Percentiles rank a stretch among this genome's conserved stretches.
Evolutionary conservation across 2,113 vertebrate species (phyloP).

Genomic region (Turdus rufiventris): DNA sequence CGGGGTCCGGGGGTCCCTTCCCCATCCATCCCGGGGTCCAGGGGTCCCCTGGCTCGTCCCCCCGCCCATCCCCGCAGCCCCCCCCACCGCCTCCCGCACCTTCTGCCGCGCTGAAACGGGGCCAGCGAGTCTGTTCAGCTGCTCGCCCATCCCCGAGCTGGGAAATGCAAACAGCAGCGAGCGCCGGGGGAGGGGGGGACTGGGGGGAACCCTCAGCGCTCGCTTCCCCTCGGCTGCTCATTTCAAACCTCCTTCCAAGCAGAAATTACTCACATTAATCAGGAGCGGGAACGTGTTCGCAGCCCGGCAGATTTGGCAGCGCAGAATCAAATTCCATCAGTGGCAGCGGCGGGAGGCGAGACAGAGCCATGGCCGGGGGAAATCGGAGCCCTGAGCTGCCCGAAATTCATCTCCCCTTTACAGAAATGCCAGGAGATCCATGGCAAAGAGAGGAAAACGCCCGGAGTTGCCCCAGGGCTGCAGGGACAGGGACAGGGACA

Average conservation of each 20-base stretch:
- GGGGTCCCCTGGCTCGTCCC: not conserved
- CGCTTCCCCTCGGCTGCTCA: conserved; percentile 62
- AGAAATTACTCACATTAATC: conserved; percentile 68
- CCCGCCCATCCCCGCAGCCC: not conserved
- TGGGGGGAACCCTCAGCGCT: conserved; percentile 22
- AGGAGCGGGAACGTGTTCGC: conserved; percentile 54
- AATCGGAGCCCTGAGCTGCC: conserved; percentile 30
- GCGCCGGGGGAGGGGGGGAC: not conserved
- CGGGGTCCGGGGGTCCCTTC: not conserved
- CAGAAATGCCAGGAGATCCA: not conserved
- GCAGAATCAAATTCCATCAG: conserved; percentile 56
- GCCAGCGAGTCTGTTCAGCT: conserved; percentile 37
- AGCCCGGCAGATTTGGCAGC: conserved; percentile 48
- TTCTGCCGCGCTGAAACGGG: conserved; percentile 53
- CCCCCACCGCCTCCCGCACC: conserved; percentile 34
- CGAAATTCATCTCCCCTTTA: conserved; percentile 32
- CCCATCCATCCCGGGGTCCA: too few species aligned
- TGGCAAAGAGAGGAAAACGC: not conserved
- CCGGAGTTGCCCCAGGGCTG: not conserved
- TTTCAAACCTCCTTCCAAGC: conserved; percentile 61
- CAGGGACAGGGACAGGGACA: not conserved
- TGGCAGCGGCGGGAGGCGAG: conserved; percentile 26
- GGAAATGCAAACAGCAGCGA: conserved; percentile 38
- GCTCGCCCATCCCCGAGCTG: conserved; percentile 34
- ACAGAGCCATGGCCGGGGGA: conserved; percentile 30